Base-by-base conservation (phyloP, 2,888 invertebrate genomes). In the Monochamus alternatus region DNA sequence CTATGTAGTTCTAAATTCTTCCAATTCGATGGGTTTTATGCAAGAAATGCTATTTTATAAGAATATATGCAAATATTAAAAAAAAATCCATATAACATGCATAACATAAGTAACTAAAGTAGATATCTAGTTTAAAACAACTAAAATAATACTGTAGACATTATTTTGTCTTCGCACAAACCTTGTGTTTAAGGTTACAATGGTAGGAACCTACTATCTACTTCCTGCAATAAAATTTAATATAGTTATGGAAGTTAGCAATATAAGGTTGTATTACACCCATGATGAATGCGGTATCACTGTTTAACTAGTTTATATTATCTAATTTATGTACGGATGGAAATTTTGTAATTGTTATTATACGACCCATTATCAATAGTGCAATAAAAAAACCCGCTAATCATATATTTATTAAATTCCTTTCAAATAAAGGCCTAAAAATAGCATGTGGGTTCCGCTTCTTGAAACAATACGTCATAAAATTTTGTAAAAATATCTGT, bases 141-240 rank as follows among this genome's bases (percentile, higher is more conserved):
- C 38, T 38, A 5, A 38, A 38, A 38, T 7, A 38, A 38, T 22
- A 38, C 1, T 38, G 38, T 4, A 38, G 38, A 38, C 51, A 59
- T 69, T 69, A 58, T 31, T 64, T 47, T 30, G 38, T 63, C 7
- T 51, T 51, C 51, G 9, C 43, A 69, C 60, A 69, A 59, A 62
- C 30, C 31, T 59, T 60, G 38, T 68, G 44, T 60, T 60, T 68
- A 69, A 69, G 69, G 44, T 7, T 31, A 31, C 60, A 60, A 69
- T 60, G 69, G 69, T 68, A 68, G 68, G 44, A 44, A 58, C 12
- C 67, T 64, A 69, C 69, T 73, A 77, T 79, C 77, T 74, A 65
- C 79, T 79, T 79, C 79, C 79, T 79, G 79, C 73, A 75, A 79
- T 79, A 79, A 79, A 79, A 74, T 55, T 70, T 69, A 77, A 77